These are phyloP conservation scores for Carterocephalus palaemon DNA, from an alignment of 2,888 invertebrate species.

Conservation along the genomic window DNA sequence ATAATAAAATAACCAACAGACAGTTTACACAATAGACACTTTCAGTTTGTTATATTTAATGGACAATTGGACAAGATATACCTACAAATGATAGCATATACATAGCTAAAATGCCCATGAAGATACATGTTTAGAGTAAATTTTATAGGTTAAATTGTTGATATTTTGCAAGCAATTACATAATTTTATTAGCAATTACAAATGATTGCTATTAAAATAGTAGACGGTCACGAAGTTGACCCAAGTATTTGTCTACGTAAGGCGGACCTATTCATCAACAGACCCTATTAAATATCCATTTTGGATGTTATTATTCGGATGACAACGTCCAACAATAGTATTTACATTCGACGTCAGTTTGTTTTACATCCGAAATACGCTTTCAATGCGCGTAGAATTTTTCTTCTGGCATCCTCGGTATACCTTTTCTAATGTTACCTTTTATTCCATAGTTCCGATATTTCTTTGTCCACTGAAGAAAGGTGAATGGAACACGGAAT, in stretches of 20 bases:
- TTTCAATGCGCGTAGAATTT: slow-evolving; percentile 72
- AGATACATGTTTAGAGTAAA: too few relatives aligned
- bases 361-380: slow-evolving; percentile 75
- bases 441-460: slow-evolving; percentile 70
- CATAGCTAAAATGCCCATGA: too few relatives aligned
- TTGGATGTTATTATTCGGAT: slow-evolving; percentile 64
- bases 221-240: slow-evolving; percentile 34
- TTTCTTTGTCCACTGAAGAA: slow-evolving; percentile 58
- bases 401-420: slow-evolving; percentile 65
- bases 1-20: too few relatives aligned
- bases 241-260: slow-evolving; percentile 41
- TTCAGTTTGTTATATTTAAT: too few relatives aligned
- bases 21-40: too few relatives aligned
- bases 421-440: slow-evolving; percentile 66
- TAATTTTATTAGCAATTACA: too few relatives aligned
- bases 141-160: too few relatives aligned
- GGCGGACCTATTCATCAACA: slow-evolving; percentile 57
- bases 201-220: slow-evolving; percentile 4
- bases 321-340: slow-evolving; percentile 74
- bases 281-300: slow-evolving; percentile 69
- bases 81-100: too few relatives aligned
- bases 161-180: too few relatives aligned
- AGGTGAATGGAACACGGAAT: slow-evolving; percentile 70
- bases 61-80: too few relatives aligned
- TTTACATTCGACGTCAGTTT: slow-evolving; percentile 78